Evolutionary conservation across 2,888 invertebrate species (phyloP).

Genomic region (Conops quadrifasciatus): DNA sequence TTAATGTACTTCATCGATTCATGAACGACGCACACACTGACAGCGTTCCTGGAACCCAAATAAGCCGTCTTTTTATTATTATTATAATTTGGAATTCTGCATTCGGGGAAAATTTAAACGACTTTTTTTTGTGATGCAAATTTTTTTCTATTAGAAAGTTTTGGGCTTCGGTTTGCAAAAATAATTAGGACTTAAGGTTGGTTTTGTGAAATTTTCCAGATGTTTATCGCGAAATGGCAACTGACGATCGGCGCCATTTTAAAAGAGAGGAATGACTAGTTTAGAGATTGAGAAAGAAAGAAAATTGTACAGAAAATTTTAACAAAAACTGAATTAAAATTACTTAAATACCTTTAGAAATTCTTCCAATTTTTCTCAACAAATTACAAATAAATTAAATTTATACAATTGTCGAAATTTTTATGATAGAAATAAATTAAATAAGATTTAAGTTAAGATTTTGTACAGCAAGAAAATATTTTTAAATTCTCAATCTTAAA

Average conservation of each 20-base stretch:
- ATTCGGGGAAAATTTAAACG: constrained; percentile 27
- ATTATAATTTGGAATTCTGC: constrained; percentile 29
- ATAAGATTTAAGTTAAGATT: neutral
- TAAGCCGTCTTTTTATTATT: constrained; percentile 28
- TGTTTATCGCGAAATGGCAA: constrained; percentile 27
- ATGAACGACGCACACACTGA: constrained; percentile 8
- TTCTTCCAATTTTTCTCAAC: constrained; percentile 1
- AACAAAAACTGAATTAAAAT: no score
- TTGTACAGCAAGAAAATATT: no score
- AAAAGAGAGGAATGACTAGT: constrained; percentile 34
- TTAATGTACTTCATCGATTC: constrained; percentile 41
- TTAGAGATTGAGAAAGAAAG: neutral
- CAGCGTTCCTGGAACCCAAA: constrained; percentile 40
- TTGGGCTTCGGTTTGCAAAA: constrained; percentile 43
- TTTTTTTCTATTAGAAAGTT: constrained; percentile 52
- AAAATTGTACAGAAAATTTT: neutral
- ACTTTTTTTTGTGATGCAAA: constrained; percentile 58
- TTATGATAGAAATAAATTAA: no score
- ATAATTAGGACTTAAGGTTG: constrained; percentile 27
- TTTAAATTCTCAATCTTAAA: no score
- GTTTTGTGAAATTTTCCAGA: constrained; percentile 26
- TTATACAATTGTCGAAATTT: neutral
- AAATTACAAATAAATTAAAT: constrained; percentile 7
- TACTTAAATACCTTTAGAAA: constrained; percentile 42
- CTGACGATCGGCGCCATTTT: constrained; percentile 40